Conservation (phyloP, 2,797 vertebrate genomes). For the Tangara arthus region DNA sequence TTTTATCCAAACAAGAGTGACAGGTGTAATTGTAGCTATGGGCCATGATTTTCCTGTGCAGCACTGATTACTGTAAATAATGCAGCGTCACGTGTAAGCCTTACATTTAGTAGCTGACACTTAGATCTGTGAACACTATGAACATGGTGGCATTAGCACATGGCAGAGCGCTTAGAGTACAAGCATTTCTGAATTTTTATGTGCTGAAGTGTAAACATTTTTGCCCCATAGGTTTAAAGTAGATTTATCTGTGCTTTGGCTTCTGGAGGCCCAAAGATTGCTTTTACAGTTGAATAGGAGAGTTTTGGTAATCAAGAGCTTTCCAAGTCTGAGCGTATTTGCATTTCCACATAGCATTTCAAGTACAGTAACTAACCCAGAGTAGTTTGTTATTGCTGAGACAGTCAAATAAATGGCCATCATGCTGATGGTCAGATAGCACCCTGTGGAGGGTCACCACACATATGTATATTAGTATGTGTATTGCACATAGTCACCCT, state of each 20-base stretch:
- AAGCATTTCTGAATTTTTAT: background rate
- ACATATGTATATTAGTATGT: rapidly evolving
- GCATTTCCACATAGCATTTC: background rate
- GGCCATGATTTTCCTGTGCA: background rate
- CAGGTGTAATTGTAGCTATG: background rate
- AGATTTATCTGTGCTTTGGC: background rate
- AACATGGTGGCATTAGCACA: background rate
- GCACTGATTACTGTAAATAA: background rate
- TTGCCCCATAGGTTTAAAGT: background rate
- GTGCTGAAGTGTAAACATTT: background rate
- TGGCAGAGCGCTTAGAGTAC: background rate
- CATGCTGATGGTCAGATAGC: background rate
- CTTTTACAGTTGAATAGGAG: background rate
- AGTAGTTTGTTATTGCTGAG: background rate
- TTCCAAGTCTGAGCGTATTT: background rate
- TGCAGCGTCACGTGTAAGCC: background rate
- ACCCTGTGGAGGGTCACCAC: background rate
- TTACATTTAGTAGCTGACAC: background rate
- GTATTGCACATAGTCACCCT: background rate
- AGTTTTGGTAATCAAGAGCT: background rate
- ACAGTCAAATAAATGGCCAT: background rate
- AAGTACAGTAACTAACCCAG: background rate
- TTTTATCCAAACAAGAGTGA: background rate
- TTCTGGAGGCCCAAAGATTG: background rate
- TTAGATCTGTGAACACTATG: background rate